Base-by-base conservation (phyloP, 2,797 vertebrate species). In the Bucorvus abyssinicus region DNA sequence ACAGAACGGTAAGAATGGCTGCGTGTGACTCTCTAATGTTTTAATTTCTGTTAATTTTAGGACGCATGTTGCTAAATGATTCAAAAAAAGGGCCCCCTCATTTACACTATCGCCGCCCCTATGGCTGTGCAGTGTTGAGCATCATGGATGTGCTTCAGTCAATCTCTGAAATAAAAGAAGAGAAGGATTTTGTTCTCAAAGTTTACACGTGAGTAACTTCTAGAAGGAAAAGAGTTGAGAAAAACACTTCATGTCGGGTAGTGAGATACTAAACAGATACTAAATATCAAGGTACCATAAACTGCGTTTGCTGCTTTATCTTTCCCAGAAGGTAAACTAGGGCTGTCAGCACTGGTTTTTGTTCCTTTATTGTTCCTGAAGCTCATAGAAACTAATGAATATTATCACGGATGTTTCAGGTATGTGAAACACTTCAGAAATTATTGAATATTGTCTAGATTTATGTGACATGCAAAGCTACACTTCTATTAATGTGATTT, bases 151-250 rank as follows among this genome's bases (percentile, higher is more conserved):
- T 99, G 88, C 98, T 99, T 61, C 99, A 99, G 94, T 99, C 99
- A 44, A 98, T 99, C 94, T 98, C 99, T 2, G 99, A 99, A 96
- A 98, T 99, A 93, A 99, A 99, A 96, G 99, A 99, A 92, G 99
- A 99, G 96, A 99, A 99, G 97, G 99, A 99, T 98, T 99, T 99
- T 97, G 99, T 99, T 93, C 99, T 99, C 80, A 99, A 99, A 97
- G 99, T 99, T 98, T 99, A 99, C 98, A 99, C 99, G 99, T 99
- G 97, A 99, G 99, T 99, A 87, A 68, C 81, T 95, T 64, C 38
- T 59, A 27, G 32, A 52, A 70, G 38, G 47, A 65, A 81, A 59
- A 44, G 24, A 88, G 52, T 34, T 45, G 27, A 40, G 15, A 49
- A 89, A 27, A 82, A 10, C 8, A 22, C 13, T 53, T 2, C 49